phyloP scores from a whole-genome alignment of 1,140 invertebrate genomes.

The Pachypeltis micranthus region DNA sequence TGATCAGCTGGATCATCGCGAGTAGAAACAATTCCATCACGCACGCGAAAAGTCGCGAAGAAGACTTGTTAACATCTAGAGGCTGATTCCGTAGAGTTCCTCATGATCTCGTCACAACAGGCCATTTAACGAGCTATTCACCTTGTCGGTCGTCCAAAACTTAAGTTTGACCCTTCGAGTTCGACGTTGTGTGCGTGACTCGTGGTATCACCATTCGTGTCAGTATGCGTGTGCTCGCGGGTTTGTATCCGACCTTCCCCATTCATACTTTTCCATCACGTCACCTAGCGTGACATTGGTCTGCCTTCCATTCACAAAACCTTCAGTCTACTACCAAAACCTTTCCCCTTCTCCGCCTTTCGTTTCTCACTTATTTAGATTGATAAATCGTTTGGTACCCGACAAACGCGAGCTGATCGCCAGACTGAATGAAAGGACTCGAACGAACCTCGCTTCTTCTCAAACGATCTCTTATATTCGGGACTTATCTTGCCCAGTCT shows the following conservation, averaged over 20 bases:
- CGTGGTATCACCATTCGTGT: neutral
- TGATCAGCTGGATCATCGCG: no score
- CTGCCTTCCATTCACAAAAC: slow-evolving; percentile 12
- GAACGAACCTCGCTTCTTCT: no score
- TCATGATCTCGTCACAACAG: no score
- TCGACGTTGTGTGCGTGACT: neutral
- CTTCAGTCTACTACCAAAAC: neutral
- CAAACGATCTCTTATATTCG: no score
- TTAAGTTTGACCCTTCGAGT: neutral
- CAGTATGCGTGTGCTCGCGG: slow-evolving; percentile 2
- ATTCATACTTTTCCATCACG: slow-evolving; percentile 8
- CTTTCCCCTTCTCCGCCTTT: slow-evolving; percentile 5
- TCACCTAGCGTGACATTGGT: slow-evolving; percentile 10
- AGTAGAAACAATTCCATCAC: no score
- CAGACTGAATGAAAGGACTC: neutral
- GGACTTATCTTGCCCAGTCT: no score
- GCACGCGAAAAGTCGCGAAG: no score
- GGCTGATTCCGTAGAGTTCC: no score
- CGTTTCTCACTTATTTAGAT: slow-evolving; percentile 7
- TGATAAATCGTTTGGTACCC: slow-evolving; percentile 6
- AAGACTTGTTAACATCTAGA: no score
- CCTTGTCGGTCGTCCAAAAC: no score
- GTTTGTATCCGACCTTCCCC: neutral
- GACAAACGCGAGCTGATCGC: neutral
- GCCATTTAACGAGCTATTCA: neutral